Evolutionary conservation across 1,140 invertebrate genomes (phyloP).

Genomic region (Pentalonia nigronervosa): DNA sequence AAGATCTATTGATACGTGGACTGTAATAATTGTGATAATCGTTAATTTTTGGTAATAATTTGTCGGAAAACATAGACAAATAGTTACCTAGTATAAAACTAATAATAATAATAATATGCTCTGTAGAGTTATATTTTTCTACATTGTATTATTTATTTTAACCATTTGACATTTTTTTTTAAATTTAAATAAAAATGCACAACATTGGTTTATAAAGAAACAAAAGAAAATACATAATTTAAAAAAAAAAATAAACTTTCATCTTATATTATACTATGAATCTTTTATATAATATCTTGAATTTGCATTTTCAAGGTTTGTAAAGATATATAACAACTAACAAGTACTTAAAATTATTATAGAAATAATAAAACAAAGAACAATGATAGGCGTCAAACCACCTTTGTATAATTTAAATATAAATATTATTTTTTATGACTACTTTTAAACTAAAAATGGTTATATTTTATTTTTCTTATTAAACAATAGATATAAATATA

Average conservation of each 20-base stretch:
- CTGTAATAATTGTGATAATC: too few species aligned
- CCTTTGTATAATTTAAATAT: conserved; percentile 43
- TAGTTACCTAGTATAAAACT: not conserved
- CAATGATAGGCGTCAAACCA: conserved; percentile 36
- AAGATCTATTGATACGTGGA: too few species aligned
- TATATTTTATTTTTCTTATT: conserved; percentile 20
- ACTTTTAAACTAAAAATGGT: conserved; percentile 9
- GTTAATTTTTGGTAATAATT: not conserved
- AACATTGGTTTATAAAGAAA: not conserved
- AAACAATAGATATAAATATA: conserved; percentile 42
- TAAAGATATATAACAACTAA: not conserved
- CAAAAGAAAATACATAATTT: not conserved
- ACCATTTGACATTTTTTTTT: not conserved
- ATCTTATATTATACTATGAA: not conserved
- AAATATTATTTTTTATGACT: not conserved
- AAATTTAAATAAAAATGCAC: not conserved
- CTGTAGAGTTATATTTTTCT: not conserved
- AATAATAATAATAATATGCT: not conserved
- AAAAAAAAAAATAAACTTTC: not conserved
- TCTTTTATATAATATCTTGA: not conserved
- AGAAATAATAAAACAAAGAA: conserved; percentile 48
- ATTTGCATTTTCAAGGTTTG: conserved; percentile 19
- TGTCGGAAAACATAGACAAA: not conserved
- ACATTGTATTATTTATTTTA: not conserved
- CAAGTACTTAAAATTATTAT: not conserved